phyloP scores from a whole-genome alignment of 2,113 vertebrate species.

The Megaceryle torquata region DNA sequence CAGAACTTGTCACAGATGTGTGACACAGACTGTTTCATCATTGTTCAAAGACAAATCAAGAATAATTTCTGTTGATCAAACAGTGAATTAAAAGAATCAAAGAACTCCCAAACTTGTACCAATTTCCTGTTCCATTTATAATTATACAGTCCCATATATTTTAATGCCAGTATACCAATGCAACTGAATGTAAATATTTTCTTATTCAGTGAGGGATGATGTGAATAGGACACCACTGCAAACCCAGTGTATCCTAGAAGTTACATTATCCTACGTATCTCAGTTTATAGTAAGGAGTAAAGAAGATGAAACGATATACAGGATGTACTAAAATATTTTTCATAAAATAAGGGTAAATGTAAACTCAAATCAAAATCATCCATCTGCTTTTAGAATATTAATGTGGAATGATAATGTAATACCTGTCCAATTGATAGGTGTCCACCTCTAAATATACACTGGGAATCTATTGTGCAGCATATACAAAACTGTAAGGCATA shows the following conservation, averaged over 20 bases:
- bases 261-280: not conserved
- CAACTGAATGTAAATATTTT: not conserved
- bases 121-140: not conserved
- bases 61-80: constrained; percentile 64
- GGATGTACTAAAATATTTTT: not conserved
- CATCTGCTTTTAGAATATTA: not conserved
- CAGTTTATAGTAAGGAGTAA: not conserved
- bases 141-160: not conserved
- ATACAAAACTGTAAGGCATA: not conserved
- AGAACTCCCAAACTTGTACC: not conserved
- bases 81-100: not conserved
- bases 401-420: not conserved
- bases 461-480: not conserved
- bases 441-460: not conserved
- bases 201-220: not conserved
- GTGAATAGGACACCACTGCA: not conserved
- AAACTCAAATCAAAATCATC: not conserved
- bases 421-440: not conserved
- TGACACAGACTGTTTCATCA: constrained; percentile 26
- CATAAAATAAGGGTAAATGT: not conserved
- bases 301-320: not conserved
- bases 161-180: not conserved
- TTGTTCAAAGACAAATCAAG: constrained; percentile 58
- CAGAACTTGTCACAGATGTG: not conserved
- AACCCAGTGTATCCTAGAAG: constrained; percentile 9